Base-by-base conservation (phyloP, 2,113 vertebrate species). In the Ailurus styani region DNA sequence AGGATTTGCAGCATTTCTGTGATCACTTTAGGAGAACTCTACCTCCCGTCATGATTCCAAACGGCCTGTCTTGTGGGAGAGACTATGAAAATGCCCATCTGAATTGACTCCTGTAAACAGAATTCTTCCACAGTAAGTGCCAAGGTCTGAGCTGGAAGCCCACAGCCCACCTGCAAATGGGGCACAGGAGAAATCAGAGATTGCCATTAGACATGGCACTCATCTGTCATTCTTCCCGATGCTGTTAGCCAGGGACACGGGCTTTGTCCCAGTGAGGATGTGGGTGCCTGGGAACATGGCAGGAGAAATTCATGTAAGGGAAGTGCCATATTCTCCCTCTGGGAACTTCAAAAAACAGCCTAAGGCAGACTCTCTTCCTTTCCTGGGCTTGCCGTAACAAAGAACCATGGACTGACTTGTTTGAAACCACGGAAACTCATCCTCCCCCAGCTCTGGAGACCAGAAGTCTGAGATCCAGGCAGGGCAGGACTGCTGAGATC, bases 401-500 rank as follows among this genome's bases (percentile, higher is more conserved):
- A 21, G 14, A 23, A 5, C 34, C 88, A 13, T 12, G 8, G 29
- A 9, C 34, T 20, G 27, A 18, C 29, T 1, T 6, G 37, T 17
- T 66, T 25, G 12, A 34, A 87, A n/a, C 14, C 81, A 47, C 6
- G 40, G 1, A 37, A 3, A 21, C 14, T 31, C 0, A 45, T 10
- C 40, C 5, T 29, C 3, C 8, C 6, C 6, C n/a, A 54, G 6
- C 55, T 62, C 47, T 45, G 47, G 47, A n/a, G 29, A 14, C 10
- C 45, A 66, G 45, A 29, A 12, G 4, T 25, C 42, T 45, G 72
- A 75, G 40, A 45, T 42, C 70, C 40, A 73, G 40, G 6, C 0
- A 2, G 13, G 72, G 21, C 31, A 10, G 45, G n/a, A 1, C 29
- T 1, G 0, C 0, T 45, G 23, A 57, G 31, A 25, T 57, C 31